Percentiles rank a stretch among this genome's conserved stretches.
phyloP scores from a whole-genome alignment of 2,113 vertebrate genomes.

The Cairina moschata region DNA sequence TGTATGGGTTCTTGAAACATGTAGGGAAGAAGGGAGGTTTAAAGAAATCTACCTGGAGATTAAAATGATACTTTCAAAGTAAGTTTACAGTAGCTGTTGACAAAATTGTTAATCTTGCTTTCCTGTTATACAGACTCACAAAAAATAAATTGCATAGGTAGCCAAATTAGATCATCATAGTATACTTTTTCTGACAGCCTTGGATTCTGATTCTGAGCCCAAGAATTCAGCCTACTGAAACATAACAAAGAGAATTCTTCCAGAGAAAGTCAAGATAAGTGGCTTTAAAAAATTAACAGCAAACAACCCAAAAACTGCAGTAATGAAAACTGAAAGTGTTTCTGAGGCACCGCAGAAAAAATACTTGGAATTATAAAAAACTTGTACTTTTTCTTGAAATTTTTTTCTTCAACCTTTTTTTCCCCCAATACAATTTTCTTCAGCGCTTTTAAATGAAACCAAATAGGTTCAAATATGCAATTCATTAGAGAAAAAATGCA shows the following conservation, averaged over 20 bases:
- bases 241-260: not conserved
- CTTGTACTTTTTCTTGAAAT: not conserved
- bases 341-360: not conserved
- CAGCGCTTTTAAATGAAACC: constrained; percentile 12
- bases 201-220: not conserved
- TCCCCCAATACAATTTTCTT: not conserved
- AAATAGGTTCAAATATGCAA: constrained; percentile 42
- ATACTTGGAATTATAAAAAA: not conserved
- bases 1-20: not conserved
- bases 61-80: not conserved
- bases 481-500: constrained; percentile 52
- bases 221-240: not conserved
- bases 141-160: not conserved
- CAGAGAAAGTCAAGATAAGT: not conserved
- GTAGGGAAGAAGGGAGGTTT: not conserved
- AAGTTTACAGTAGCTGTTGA: not conserved
- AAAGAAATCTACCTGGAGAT: not conserved
- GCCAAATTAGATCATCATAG: not conserved
- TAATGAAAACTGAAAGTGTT: not conserved
- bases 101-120: not conserved
- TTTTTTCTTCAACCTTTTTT: not conserved
- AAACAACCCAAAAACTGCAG: not conserved
- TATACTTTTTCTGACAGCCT: not conserved
- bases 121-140: not conserved
- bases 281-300: not conserved